phyloP scores from a whole-genome alignment of 2,113 vertebrate genomes.

The Vulpes vulpes region DNA sequence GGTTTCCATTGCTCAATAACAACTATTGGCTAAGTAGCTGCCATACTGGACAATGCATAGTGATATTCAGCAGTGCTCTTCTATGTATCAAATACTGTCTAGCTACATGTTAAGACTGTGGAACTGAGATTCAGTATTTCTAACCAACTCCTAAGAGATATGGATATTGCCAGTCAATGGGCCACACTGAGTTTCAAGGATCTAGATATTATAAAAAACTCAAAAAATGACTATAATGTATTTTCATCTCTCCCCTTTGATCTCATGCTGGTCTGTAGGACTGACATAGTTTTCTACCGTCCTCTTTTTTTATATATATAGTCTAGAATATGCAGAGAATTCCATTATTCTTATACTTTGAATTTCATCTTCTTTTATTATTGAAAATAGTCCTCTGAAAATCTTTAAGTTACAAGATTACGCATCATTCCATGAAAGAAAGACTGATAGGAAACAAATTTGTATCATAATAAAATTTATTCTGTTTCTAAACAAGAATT shows the following conservation, averaged over 20 bases:
- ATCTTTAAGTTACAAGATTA: not conserved
- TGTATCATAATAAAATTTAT: not conserved
- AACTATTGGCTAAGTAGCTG: not conserved
- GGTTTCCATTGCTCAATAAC: not conserved
- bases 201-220: conserved; percentile 17
- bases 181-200: not conserved
- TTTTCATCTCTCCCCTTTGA: not conserved
- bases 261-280: conserved; percentile 6
- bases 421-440: not conserved
- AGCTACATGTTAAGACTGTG: not conserved
- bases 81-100: not conserved
- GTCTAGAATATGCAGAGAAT: conserved; percentile 29
- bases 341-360: conserved; percentile 45
- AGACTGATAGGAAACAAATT: not conserved
- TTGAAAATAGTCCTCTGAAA: not conserved
- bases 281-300: not conserved
- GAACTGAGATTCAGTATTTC: not conserved
- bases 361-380: not conserved
- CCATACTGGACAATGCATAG: not conserved
- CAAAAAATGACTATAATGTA: not conserved
- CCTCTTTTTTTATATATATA: not conserved
- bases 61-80: not conserved
- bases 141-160: not conserved
- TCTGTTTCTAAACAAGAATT: not conserved
- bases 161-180: not conserved